Base-by-base conservation (phyloP, 1,140 invertebrate genomes). In the Drosophila sp. region DNA sequence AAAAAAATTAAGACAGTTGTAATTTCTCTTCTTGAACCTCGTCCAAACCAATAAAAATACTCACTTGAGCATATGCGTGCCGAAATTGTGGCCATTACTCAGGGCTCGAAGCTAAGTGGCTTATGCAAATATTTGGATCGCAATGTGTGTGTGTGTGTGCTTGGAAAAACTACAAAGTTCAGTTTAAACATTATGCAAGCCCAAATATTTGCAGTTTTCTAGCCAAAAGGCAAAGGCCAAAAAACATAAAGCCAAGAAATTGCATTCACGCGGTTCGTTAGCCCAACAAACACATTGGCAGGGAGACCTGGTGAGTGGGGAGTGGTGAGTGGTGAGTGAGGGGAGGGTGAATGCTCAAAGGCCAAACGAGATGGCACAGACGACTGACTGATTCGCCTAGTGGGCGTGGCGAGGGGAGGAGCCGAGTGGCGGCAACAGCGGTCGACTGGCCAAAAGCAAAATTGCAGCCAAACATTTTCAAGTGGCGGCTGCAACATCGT, bases 181-280 rank as follows among this genome's bases (percentile, higher is more conserved):
- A 36, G 61, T 36, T 82, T 75, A 70, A 78, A 82, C 65, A 61
- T 78, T 70, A 70, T 66, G 45, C 65, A 50, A 50, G 56, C 18
- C 13, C 54, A 80, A 86, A 86, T 70, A 75, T 71, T 86, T 72
- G 58, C 75, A 72, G 66, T 86, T 77, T 56, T 56, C 16, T 16
- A 25, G 62, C 63, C 57, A 54, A 69, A 78, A 75, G 74, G 51
- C 51, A 61, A 70, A 59, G 38, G 50, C 59, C 38, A 58, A 78
- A 74, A 54, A 72, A 62, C 43, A 53, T 43, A 51, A 80, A 67
- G 45, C 61, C 70, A 69, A 82, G 83, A 82, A 87, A 87, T 82
- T 89, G 78, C 82, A 87, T 87, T 87, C 80, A 89, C 82, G 82
- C 78, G 82, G 78, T 87, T 87, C 82, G 82, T 87, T 87, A 87